Percentiles rank a stretch among this genome's conserved stretches.
phyloP scores from a whole-genome alignment of 2,888 invertebrate genomes.

The Autographa gamma region DNA sequence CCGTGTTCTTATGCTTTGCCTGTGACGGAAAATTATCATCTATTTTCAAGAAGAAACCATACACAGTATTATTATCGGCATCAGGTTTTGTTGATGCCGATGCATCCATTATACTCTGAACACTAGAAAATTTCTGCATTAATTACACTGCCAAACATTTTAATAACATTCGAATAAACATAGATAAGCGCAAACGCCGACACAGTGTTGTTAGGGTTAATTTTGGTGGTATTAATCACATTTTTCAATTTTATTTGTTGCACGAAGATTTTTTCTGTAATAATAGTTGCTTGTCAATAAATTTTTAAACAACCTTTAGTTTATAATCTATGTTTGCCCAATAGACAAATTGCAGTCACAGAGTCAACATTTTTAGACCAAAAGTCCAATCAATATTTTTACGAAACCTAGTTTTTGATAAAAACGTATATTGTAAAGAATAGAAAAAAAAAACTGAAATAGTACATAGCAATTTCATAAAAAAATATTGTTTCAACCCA shows the following conservation, averaged over 20 bases:
- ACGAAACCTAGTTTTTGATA: background rate
- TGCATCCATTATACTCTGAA: conserved; percentile 78
- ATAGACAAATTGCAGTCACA: conserved; percentile 15
- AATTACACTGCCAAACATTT: conserved; percentile 47
- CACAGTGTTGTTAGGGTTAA: conserved; percentile 41
- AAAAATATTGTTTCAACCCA: background rate
- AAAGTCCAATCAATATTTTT: background rate
- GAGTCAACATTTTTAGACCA: background rate
- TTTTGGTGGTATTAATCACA: conserved; percentile 59
- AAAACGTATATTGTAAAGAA: background rate
- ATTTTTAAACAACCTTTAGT: conserved; percentile 37
- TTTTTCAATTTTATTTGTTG: conserved; percentile 59
- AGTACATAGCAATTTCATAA: background rate
- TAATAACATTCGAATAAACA: conserved; percentile 25
- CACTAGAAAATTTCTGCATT: conserved; percentile 58
- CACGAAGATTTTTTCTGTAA: conserved; percentile 42
- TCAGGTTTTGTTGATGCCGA: conserved; percentile 73
- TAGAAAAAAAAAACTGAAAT: background rate
- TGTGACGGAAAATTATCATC: conserved; percentile 66
- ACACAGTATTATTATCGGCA: conserved; percentile 68
- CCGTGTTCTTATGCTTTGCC: conserved; percentile 71
- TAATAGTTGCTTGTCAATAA: conserved; percentile 51
- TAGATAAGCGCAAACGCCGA: conserved; percentile 28
- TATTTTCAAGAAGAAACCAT: conserved; percentile 70
- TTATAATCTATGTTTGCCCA: conserved; percentile 34